Base-by-base conservation (phyloP, 2,113 vertebrate species). In the Seriola aureovittata region DNA sequence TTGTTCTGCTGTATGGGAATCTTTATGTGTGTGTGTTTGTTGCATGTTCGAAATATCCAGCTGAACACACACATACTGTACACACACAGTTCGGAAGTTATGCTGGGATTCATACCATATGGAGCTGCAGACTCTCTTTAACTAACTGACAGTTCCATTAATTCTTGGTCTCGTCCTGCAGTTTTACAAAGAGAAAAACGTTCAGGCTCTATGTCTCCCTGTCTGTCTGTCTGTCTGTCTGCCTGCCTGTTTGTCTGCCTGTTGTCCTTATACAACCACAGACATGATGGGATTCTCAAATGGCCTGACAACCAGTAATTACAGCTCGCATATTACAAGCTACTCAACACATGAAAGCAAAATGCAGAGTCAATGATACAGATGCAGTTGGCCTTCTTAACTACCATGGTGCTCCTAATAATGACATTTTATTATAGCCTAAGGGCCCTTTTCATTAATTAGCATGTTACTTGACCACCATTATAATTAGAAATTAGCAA, bases 121-220 rank as follows among this genome's bases (percentile, higher is more conserved):
- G n/a, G 11, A 38, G 12, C 55, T 81, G 34, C 85, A 80, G 76
- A 67, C 54, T 68, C 57, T 32, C 57, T 34, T 34, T 64, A 32
- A 25, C 29, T 55, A 55, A 25, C 19, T 25, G 52, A 71, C 58
- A 81, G 52, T 48, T 78, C 74, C 64, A 88, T 88, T 78, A 38
- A 63, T 29, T 79, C 34, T 21, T 29, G 11, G 36, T 70, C 58
- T 64, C 76, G 46, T 81, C 54, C 48, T 85, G 62, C 50, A 77
- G 50, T 70, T 82, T 79, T 32, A 60, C 44, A 34, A 3, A 2
- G 75, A 14, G n/a, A 60, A 25, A 54, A 21, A 48, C 21, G 29
- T 29, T 29, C 29, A 29, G 2, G 29, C 29, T 29, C 25, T 29
- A 29, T 6, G 29, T 29, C 29, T 29, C 2, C 2, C 29, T 29